phyloP scores from a whole-genome alignment of 2,797 vertebrate genomes.

The Bovichtus variegatus region DNA sequence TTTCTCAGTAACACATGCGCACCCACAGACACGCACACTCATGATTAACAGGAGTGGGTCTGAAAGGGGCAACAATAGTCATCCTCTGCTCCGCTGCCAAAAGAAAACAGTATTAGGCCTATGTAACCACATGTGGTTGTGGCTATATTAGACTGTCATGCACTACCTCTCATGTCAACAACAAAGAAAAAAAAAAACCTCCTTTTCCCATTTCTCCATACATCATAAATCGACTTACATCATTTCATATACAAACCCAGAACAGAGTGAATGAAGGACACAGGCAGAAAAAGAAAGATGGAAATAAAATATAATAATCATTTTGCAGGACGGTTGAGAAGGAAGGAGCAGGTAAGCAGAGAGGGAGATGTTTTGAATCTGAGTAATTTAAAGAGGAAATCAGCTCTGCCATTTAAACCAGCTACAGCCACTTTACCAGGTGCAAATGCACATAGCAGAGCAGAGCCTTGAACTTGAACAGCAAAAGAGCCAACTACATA shows the following conservation, averaged over 20 bases:
- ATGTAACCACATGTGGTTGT: conserved; percentile 60
- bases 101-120: conserved; percentile 59
- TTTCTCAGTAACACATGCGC: conserved; percentile 40
- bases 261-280: conserved; percentile 1
- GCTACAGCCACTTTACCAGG: conserved; percentile 66
- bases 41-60: conserved; percentile 69
- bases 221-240: conserved; percentile 37
- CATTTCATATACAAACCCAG: conserved; percentile 34
- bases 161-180: conserved; percentile 58
- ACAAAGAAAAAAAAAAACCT: conserved; percentile 33
- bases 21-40: conserved; percentile 42
- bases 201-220: conserved; percentile 15
- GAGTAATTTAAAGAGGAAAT: conserved; percentile 57
- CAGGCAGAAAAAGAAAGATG: neutral
- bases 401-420: conserved; percentile 50
- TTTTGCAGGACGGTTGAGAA: conserved; percentile 5
- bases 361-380: conserved; percentile 24
- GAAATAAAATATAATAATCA: neutral
- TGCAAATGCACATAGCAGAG: conserved; percentile 55
- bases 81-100: conserved; percentile 62
- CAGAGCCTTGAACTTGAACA: conserved; percentile 40
- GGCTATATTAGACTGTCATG: conserved; percentile 55
- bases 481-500: conserved; percentile 61
- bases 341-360: conserved; percentile 21
- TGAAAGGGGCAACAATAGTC: conserved; percentile 68